Base-by-base conservation (phyloP, 2,113 vertebrate genomes). In the Vimba vimba region DNA sequence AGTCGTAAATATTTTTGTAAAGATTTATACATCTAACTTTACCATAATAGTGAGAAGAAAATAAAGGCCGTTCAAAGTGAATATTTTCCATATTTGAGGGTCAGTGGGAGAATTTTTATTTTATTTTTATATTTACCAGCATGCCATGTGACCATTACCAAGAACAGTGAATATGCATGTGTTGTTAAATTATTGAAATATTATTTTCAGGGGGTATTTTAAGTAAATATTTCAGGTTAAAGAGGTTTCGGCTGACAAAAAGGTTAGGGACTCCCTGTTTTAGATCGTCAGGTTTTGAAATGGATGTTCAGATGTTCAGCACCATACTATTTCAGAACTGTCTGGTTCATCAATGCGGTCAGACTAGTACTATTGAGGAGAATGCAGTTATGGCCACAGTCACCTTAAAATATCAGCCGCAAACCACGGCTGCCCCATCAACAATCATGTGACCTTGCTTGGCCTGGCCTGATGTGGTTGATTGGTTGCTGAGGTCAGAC, bases 361-460 rank as follows among this genome's bases (percentile, higher is more conserved):
- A 80, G 60, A 76, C 74, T 55, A 69, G 25, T 62, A 27, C 55
- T 59, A 45, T n/a, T 73, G 30, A 33, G 43, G 39, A 74, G 25
- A 74, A 69, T 59, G n/a, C 60, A 64, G 6, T 75, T 80, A 64
- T 55, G 74, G n/a, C 68, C 81, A 84, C 75, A 68, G 73, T 78
- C 84, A 85, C 64, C 59, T 33, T 83, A 66, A 79, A 85, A 86
- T 45, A 9, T 45, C 39, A 10, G 11, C 77, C 59, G 13, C 83
- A 88, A 89, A 85, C 82, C 66, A 21, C 43, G 55, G 59, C 82
- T 84, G 55, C 52, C 76, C 84, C 76, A 84, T 84, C 75, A 81
- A 39, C 3, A 11, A n/a, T 73, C 75, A 69, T 6, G 82, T 74
- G 75, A 57, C 75, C 76, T 7, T 79, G 27, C 60, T 76, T 83